phyloP scores from a whole-genome alignment of 2,113 vertebrate species.

The Trichechus manatus region DNA sequence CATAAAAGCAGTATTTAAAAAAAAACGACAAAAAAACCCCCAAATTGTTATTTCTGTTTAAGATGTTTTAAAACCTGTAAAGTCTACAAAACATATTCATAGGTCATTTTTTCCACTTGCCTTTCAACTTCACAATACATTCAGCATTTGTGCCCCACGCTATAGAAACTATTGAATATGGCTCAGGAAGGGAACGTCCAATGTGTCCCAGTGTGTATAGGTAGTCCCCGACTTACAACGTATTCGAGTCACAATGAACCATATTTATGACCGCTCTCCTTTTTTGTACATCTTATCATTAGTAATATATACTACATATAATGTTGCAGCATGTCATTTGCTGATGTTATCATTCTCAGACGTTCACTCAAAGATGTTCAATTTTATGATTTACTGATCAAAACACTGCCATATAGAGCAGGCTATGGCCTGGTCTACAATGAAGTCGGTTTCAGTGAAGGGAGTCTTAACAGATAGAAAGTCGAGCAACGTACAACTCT shows the following conservation, averaged over 20 bases:
- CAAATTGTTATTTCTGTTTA: not conserved
- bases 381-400: not conserved
- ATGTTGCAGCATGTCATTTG: not conserved
- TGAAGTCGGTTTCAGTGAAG: not conserved
- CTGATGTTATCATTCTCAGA: too few species aligned
- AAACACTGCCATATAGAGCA: not conserved
- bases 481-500: not conserved
- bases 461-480: not conserved
- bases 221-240: too few species aligned
- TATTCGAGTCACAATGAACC: not conserved
- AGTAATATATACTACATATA: not conserved
- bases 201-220: not conserved
- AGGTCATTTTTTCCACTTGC: not conserved
- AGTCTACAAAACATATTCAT: not conserved
- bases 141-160: slow-evolving; percentile 20
- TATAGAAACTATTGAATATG: slow-evolving; percentile 2
- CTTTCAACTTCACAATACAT: slow-evolving; percentile 23
- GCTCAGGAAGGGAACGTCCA: not conserved
- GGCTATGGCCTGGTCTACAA: not conserved
- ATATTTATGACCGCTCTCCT: not conserved
- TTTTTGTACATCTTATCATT: not conserved
- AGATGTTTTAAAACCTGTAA: not conserved
- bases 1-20: too few species aligned
- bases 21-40: not conserved
- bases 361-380: too few species aligned